A percentile compares a stretch with the other conserved stretches of the same genome.
phyloP scores from a whole-genome alignment of 1,140 invertebrate genomes.

The Meloidogyne chitwoodi region DNA sequence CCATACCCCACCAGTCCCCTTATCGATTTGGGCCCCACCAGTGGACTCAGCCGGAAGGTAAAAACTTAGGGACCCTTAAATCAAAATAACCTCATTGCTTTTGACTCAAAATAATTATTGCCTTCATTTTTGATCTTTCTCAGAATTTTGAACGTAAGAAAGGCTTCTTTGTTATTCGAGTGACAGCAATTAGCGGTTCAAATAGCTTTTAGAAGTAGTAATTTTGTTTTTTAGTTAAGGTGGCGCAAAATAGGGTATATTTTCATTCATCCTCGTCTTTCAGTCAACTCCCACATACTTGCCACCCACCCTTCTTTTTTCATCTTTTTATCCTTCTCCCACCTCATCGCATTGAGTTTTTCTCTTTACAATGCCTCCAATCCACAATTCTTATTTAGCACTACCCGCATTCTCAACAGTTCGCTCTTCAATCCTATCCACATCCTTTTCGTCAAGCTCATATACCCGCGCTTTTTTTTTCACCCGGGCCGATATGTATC shows the following conservation, averaged over 20 bases:
- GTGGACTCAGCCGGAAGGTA: not conserved
- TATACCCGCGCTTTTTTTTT: not conserved
- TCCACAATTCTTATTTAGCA: not conserved
- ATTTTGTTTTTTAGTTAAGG: not conserved
- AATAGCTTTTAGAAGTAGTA: not conserved
- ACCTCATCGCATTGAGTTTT: not conserved
- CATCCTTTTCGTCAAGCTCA: not conserved
- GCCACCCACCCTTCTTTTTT: not conserved
- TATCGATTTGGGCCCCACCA: not conserved
- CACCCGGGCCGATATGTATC: not conserved
- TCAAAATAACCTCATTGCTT: not conserved
- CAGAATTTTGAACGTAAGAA: not conserved
- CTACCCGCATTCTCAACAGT: not conserved
- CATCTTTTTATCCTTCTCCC: not conserved
- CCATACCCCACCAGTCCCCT: not conserved
- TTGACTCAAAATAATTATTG: not conserved
- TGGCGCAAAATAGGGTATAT: not conserved
- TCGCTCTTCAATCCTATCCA: not conserved
- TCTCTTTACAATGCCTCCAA: not conserved
- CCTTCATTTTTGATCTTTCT: not conserved
- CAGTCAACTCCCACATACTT: not conserved
- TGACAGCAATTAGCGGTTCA: not conserved
- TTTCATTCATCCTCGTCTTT: not conserved
- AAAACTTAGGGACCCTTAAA: not conserved
- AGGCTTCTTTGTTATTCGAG: not conserved